Conservation (phyloP, 2,888 invertebrate species). For the Nomada ruficornis region DNA sequence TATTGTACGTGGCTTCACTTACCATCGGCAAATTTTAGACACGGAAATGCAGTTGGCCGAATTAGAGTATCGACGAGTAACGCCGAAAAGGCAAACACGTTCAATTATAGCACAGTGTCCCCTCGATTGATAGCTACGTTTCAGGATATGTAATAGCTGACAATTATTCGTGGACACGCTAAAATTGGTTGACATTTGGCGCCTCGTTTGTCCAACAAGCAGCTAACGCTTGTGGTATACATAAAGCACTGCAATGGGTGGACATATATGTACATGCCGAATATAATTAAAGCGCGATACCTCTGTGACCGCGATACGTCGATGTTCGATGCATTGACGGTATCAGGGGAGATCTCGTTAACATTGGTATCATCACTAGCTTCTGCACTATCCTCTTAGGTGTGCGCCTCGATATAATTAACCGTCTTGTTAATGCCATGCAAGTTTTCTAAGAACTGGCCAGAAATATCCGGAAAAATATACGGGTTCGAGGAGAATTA, state of each 20-base stretch:
- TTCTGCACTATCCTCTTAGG: not conserved
- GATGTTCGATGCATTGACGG: constrained; percentile 15
- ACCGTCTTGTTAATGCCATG: too few relatives aligned
- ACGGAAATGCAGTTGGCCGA: not conserved
- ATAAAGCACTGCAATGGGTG: not conserved
- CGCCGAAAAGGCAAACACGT: not conserved
- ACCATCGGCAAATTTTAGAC: constrained; percentile 3
- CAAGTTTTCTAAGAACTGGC: too few relatives aligned
- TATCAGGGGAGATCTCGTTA: not conserved
- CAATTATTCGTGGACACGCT: not conserved
- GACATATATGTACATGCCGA: not conserved
- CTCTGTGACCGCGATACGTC: constrained; percentile 17
- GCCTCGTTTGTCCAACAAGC: constrained; percentile 23
- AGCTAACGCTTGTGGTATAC: not conserved
- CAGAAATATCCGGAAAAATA: too few relatives aligned
- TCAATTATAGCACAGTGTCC: constrained; percentile 2
- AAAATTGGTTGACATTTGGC: constrained; percentile 44
- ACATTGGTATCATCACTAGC: not conserved
- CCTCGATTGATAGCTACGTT: constrained; percentile 35
- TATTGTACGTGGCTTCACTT: not conserved
- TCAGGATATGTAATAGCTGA: not conserved
- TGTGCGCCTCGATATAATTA: too few relatives aligned
- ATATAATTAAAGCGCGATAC: constrained; percentile 31
- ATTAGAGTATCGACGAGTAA: not conserved
- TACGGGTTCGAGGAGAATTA: too few relatives aligned